These are phyloP conservation scores for Adela reaumurella DNA, from an alignment of 2,888 invertebrate genomes.

Conservation along the genomic window DNA sequence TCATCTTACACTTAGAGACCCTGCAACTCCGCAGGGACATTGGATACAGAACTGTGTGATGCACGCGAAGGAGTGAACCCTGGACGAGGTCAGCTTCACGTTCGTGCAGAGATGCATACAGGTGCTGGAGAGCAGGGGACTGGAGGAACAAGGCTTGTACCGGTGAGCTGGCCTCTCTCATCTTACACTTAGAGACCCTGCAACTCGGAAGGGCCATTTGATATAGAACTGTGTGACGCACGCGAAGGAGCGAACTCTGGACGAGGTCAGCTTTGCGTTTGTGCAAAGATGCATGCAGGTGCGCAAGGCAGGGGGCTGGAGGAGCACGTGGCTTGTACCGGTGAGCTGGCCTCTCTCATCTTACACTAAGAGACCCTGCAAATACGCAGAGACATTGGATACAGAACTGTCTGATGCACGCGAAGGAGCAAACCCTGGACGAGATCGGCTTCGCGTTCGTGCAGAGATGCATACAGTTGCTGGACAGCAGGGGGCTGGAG, in stretches of 20 bases:
- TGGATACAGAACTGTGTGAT: too few species aligned
- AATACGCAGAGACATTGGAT: too few species aligned
- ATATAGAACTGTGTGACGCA: too few species aligned
- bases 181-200: too few species aligned
- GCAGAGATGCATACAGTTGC: conserved; percentile 73
- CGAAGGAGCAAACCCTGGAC: conserved; percentile 64
- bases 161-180: too few species aligned
- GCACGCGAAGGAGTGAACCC: conserved; percentile 52
- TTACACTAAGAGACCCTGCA: too few species aligned
- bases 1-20: too few species aligned
- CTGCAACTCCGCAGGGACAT: too few species aligned
- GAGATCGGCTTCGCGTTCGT: conserved; percentile 49
- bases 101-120: conserved; percentile 86
- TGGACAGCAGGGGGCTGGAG: conserved; percentile 86
- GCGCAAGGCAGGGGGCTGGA: conserved; percentile 83
- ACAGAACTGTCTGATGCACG: too few species aligned
- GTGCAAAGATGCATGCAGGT: conserved; percentile 79
- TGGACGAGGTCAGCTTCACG: conserved; percentile 88
- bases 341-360: too few species aligned
- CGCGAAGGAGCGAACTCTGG: conserved; percentile 73
- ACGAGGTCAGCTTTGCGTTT: conserved; percentile 89
- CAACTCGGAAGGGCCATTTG: too few species aligned
- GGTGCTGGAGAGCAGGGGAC: conserved; percentile 79
- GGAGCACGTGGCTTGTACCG: conserved; percentile 86
- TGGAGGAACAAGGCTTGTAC: conserved; percentile 93